A percentile compares a stretch with the other conserved stretches of the same genome.
Conservation (phyloP, 2,888 invertebrate genomes). For the Didymodactylos carnosus region DNA sequence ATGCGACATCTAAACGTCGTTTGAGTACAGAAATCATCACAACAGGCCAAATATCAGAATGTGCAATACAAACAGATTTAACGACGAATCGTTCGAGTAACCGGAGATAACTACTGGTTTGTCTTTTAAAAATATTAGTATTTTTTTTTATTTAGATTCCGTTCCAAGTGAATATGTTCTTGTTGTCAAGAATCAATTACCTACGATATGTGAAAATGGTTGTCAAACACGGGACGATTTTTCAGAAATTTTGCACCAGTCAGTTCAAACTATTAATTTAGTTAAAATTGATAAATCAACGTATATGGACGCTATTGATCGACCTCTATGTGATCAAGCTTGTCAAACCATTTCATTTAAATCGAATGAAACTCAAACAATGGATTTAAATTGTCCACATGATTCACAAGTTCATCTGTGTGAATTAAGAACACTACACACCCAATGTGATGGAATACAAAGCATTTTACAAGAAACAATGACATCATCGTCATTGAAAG, state of each 20-base stretch:
- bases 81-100: no score
- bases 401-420: neutral
- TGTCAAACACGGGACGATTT: neutral
- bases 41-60: neutral
- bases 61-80: neutral
- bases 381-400: neutral
- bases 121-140: no score
- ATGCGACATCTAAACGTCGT: neutral
- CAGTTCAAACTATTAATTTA: neutral
- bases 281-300: neutral
- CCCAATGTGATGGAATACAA: neutral
- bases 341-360: neutral
- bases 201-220: neutral
- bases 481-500: no score
- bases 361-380: neutral
- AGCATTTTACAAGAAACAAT: no score
- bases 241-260: neutral
- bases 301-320: neutral
- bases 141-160: no score
- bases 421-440: neutral
- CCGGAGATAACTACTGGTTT: no score
- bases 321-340: neutral
- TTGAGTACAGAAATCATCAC: neutral
- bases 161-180: neutral
- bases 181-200: no score